A percentile compares a stretch with the other conserved stretches of the same genome.
Evolutionary conservation across 2,113 vertebrate species (phyloP).

Genomic region (Atherinomorus stipes): DNA sequence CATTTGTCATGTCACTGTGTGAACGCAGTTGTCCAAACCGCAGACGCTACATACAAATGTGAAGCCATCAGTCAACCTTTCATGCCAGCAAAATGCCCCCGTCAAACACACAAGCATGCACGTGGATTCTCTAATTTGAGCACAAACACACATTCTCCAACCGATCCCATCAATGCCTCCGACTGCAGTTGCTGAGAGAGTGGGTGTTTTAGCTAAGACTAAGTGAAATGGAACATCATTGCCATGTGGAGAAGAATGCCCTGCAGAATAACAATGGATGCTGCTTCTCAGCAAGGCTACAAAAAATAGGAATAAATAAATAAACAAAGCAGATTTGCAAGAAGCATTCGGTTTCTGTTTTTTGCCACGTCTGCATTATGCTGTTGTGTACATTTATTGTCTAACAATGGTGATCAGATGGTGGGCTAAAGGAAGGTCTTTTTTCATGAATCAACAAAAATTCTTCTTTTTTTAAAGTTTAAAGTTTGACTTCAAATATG

Average conservation of each 20-base stretch:
- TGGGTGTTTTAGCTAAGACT: constrained; percentile 59
- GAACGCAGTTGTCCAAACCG: constrained; percentile 2
- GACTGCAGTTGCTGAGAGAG: constrained; percentile 46
- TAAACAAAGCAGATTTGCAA: neutral
- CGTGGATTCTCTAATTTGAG: constrained; percentile 17
- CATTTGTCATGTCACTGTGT: constrained; percentile 50
- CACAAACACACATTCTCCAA: constrained; percentile 30
- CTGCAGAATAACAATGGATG: neutral
- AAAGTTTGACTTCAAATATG: constrained; percentile 1
- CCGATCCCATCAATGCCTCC: constrained; percentile 47
- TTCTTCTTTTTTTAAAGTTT: constrained; percentile 1
- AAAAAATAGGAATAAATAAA: neutral
- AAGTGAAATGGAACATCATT: constrained; percentile 57
- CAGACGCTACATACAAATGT: constrained; percentile 51
- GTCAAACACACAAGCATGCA: constrained; percentile 16
- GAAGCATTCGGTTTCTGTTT: neutral
- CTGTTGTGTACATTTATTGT: neutral
- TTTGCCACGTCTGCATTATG: neutral
- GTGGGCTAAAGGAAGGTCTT: neutral
- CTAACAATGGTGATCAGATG: neutral
- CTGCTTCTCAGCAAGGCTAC: neutral
- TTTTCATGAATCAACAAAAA: neutral
- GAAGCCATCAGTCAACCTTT: constrained; percentile 60
- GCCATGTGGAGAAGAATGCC: constrained; percentile 41
- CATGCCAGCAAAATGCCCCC: constrained; percentile 38